Conservation (phyloP, 2,113 vertebrate species). For the Ancistrus triradiatus region DNA sequence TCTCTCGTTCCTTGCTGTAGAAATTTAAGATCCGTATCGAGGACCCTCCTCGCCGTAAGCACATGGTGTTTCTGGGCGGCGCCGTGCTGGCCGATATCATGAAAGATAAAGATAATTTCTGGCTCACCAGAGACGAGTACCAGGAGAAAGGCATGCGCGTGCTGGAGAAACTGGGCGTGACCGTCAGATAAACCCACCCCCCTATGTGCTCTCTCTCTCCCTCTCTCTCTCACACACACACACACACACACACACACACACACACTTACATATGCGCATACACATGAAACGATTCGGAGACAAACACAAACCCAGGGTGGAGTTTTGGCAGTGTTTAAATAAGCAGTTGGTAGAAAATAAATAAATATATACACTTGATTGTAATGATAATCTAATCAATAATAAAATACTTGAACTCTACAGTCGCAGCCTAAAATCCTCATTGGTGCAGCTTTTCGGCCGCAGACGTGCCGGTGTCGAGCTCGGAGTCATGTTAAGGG, state of each 20-base stretch:
- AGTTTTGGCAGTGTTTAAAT: constrained; percentile 42
- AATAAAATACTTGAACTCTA: constrained; percentile 40
- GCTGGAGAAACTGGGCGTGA: constrained; percentile 91
- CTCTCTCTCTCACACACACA: constrained; percentile 17
- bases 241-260: constrained; percentile 42
- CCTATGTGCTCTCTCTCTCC: background rate
- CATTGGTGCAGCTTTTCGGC: constrained; percentile 26
- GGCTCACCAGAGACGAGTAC: constrained; percentile 91
- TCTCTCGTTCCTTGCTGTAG: constrained; percentile 50
- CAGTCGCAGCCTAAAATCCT: constrained; percentile 29
- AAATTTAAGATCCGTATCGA: constrained; percentile 96
- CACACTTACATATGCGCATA: constrained; percentile 41
- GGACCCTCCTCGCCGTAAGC: constrained; percentile 88
- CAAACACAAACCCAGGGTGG: constrained; percentile 32
- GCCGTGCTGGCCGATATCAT: constrained; percentile 92
- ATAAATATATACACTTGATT: constrained; percentile 36
- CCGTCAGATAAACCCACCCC: constrained; percentile 83
- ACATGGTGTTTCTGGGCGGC: constrained; percentile 91
- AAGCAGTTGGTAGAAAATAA: constrained; percentile 3
- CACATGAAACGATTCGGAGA: constrained; percentile 8
- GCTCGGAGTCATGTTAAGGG: constrained; percentile 3
- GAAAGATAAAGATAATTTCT: constrained; percentile 98
- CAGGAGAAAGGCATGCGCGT: constrained; percentile 87
- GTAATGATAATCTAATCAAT: too few relatives aligned
- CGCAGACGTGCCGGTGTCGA: background rate